Base-by-base conservation (phyloP, 2,797 vertebrate species). In the Octomys mimax region DNA sequence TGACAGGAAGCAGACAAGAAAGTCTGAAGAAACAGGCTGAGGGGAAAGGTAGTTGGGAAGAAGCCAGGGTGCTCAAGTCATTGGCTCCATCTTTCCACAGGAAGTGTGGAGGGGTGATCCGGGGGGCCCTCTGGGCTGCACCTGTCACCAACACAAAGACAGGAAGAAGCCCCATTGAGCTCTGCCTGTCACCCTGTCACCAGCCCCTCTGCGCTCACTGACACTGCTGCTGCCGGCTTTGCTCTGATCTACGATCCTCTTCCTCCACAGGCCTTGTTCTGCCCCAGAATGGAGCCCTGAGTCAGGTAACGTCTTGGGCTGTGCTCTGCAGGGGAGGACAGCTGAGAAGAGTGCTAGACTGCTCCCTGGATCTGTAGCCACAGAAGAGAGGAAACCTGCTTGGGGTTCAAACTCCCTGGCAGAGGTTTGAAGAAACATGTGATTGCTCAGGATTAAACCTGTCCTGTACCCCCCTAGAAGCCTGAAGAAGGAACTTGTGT, bases 161-260 rank as follows among this genome's bases (percentile, higher is more conserved):
- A 2, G 8, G 57, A 6, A 8, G 62, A 6, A 5, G 16, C 16
- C 4, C 10, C 39, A 2, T 12, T 0, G 6, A n/a, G 28, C 22
- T 0, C 0, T 3, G 13, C 46, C 0, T 0, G 0, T 13, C 13
- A 13, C 21, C 11, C 22, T 7, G 0, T 42, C 52, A 7, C 31
- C 68, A 1, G 42, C 6, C 1, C 13, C 10, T 6, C 36, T 28
- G 16, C 6, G 5, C n/a, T 75, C 6, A 0, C 6, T 28, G 59
- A 7, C 19, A 19, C 49, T 24, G 18, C 12, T 12, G 0, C 10
- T 8, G 11, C 19, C 8, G 2, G 9, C 54, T 61, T 36, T 54
- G 14, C 5, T 19, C 33, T 31, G 12, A 9, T 0, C 3, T 0
- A 0, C 2, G 39, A 18, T 24, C 2, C 62, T 19, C 1, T 36